Evolutionary conservation across 2,113 vertebrate species (phyloP).

Genomic region (Amblyornis subalaris): DNA sequence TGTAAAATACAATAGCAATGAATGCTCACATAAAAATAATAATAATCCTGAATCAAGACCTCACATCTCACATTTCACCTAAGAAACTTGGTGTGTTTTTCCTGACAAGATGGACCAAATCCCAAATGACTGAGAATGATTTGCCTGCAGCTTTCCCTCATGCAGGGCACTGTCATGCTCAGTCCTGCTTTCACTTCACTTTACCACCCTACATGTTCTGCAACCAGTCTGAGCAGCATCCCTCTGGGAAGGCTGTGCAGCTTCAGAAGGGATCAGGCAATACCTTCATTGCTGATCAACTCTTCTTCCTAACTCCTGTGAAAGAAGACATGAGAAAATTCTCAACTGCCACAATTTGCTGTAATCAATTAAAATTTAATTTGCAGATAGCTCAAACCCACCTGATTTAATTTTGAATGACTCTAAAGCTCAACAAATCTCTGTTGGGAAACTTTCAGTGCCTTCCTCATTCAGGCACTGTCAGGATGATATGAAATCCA

Average conservation of each 20-base stretch:
- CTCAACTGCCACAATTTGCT: neutral
- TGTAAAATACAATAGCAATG: neutral
- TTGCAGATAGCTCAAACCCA: neutral
- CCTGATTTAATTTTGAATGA: neutral
- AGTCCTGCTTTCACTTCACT: neutral
- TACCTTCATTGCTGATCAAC: neutral
- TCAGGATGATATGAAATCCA: constrained; percentile 38
- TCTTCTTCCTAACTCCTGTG: neutral
- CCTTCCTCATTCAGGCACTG: neutral
- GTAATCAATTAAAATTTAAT: constrained; percentile 41
- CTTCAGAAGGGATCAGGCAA: neutral
- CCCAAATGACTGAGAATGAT: neutral
- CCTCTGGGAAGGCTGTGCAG: neutral
- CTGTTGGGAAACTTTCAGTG: neutral
- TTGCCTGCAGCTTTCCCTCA: neutral
- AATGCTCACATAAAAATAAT: neutral
- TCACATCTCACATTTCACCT: neutral
- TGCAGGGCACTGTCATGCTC: rapidly evolving
- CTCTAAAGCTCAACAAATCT: neutral
- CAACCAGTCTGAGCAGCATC: neutral
- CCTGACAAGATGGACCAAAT: neutral
- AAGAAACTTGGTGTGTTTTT: neutral
- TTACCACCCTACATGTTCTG: neutral
- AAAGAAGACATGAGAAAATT: neutral
- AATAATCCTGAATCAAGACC: neutral